Evolutionary conservation across 2,888 invertebrate genomes (phyloP).

Genomic region (Apodemia duryi): DNA sequence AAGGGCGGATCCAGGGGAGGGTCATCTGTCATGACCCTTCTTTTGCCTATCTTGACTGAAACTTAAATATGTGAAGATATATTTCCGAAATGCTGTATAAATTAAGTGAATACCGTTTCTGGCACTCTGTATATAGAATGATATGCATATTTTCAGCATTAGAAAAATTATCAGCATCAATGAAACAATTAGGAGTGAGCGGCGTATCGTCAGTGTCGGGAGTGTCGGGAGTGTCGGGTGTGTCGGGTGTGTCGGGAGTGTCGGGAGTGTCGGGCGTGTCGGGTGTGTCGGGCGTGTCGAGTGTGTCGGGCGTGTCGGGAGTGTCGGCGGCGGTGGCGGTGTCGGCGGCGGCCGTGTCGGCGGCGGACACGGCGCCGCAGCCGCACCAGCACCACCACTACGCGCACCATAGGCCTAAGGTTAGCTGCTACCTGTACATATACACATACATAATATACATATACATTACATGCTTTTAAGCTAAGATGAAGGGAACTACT

Average conservation of each 20-base stretch:
- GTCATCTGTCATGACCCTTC: too few relatives aligned
- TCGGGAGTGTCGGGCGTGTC: conserved; percentile 40
- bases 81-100: too few relatives aligned
- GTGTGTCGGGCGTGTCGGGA: conserved; percentile 40
- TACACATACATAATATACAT: too few relatives aligned
- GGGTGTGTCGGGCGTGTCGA: conserved; percentile 33
- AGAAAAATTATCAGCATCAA: conserved; percentile 62
- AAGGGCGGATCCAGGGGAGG: too few relatives aligned
- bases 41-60: too few relatives aligned
- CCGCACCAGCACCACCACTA: conserved; percentile 36
- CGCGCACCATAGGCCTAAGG: conserved; percentile 48
- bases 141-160: conserved; percentile 40
- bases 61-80: too few relatives aligned
- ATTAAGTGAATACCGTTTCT: too few relatives aligned
- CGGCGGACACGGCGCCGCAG: conserved; percentile 29
- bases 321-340: conserved; percentile 32
- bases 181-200: conserved; percentile 73
- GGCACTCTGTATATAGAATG: too few relatives aligned
- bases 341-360: conserved; percentile 20
- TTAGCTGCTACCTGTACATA: conserved; percentile 6
- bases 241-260: conserved; percentile 37
- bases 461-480: too few relatives aligned
- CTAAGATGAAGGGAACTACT: too few relatives aligned
- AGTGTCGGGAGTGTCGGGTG: conserved; percentile 30
- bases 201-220: too few relatives aligned